Evolutionary conservation across 2,113 vertebrate genomes (phyloP).

Genomic region (Ancistrus triradiatus): DNA sequence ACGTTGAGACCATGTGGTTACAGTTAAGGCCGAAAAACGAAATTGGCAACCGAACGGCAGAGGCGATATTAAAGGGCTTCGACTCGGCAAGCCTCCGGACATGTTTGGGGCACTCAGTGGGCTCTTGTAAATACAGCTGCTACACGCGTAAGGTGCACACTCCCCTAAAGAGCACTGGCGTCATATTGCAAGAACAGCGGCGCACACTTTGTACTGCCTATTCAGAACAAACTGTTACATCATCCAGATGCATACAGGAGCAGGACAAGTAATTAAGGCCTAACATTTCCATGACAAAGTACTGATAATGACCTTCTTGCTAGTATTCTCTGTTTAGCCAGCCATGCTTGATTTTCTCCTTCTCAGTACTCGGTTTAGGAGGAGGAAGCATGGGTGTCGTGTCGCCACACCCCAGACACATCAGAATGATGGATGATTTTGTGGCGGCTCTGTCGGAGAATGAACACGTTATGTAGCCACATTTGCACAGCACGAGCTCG

Average conservation of each 20-base stretch:
- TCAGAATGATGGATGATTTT: conserved; percentile 12
- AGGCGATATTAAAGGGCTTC: conserved; percentile 26
- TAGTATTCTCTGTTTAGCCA: not conserved
- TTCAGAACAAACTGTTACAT: conserved; percentile 9
- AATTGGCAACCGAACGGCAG: conserved; percentile 23
- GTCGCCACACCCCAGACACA: not conserved
- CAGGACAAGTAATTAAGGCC: not conserved
- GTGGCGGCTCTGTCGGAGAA: not conserved
- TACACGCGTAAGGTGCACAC: conserved; percentile 14
- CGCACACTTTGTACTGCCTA: conserved; percentile 10
- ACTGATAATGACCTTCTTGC: not conserved
- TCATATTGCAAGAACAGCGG: not conserved
- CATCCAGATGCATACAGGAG: not conserved
- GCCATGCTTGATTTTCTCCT: not conserved
- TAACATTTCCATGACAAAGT: not conserved
- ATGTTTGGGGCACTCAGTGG: conserved; percentile 28
- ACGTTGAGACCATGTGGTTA: conserved; percentile 41
- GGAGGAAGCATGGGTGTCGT: not conserved
- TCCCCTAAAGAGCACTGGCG: conserved; percentile 5
- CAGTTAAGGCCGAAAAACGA: conserved; percentile 32
- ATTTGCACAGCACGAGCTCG: not conserved
- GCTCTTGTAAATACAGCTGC: conserved; percentile 22
- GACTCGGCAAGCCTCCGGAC: conserved; percentile 2
- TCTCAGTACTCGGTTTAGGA: too few relatives aligned
- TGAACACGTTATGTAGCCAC: conserved; percentile 1